Conservation (phyloP, 2,888 invertebrate species). For the Sepiola atlantica region DNA sequence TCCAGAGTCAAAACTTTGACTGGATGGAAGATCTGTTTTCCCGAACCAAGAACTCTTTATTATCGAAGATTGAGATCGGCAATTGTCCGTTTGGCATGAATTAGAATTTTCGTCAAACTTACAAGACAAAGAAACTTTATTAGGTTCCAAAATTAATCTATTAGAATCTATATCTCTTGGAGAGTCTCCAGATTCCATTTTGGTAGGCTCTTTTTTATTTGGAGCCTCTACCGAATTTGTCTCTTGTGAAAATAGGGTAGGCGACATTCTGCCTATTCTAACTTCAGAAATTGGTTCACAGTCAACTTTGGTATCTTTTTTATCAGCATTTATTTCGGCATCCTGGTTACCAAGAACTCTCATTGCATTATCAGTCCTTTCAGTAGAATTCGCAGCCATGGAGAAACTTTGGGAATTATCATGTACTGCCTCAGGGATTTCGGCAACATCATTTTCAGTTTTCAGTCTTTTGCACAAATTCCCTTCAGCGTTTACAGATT, state of each 20-base stretch:
- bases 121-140: neutral
- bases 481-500: neutral
- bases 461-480: neutral
- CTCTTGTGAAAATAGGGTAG: neutral
- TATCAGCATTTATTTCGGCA: neutral
- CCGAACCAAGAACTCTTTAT: neutral
- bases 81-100: neutral
- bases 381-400: neutral
- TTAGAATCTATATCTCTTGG: neutral
- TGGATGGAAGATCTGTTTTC: neutral
- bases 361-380: neutral
- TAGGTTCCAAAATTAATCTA: neutral
- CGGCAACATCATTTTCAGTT: neutral
- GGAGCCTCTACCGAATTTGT: neutral
- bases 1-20: neutral
- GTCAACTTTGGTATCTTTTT: neutral
- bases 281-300: neutral
- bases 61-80: neutral
- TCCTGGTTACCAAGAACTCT: neutral
- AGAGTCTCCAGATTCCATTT: neutral
- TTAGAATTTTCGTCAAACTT: neutral
- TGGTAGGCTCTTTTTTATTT: neutral
- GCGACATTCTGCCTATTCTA: neutral
- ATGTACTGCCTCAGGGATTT: neutral
- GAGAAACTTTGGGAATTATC: neutral